Evolutionary conservation across 2,113 vertebrate genomes (phyloP).

Genomic region (Merops nubicus): DNA sequence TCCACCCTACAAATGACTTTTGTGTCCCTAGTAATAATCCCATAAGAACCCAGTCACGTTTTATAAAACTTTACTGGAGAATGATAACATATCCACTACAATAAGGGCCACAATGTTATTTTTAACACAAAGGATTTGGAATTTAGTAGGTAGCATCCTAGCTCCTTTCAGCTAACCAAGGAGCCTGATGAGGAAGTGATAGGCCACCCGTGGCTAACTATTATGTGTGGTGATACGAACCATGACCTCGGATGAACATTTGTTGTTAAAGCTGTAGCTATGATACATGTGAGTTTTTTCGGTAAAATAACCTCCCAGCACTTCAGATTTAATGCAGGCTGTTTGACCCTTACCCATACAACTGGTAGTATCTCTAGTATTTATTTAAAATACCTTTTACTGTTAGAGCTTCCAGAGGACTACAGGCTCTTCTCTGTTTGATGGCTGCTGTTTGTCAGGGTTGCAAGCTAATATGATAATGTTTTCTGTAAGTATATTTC

Average conservation of each 20-base stretch:
- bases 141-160: background rate
- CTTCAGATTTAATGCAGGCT: background rate
- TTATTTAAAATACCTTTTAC: background rate
- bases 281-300: background rate
- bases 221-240: background rate
- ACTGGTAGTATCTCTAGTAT: background rate
- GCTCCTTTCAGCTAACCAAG: background rate
- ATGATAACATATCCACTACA: constrained; percentile 10
- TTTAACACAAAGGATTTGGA: constrained; percentile 22
- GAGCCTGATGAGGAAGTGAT: background rate
- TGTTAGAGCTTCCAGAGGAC: background rate
- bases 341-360: background rate
- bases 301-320: background rate
- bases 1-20: background rate
- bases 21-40: background rate
- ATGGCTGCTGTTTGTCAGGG: background rate
- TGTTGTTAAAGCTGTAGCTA: constrained; percentile 5
- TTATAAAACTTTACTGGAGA: background rate
- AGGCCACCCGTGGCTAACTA: background rate
- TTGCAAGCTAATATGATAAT: background rate
- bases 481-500: background rate
- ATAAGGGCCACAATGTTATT: background rate
- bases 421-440: background rate
- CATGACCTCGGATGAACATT: background rate
- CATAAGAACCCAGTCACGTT: background rate